Evolutionary conservation across 2,888 invertebrate genomes (phyloP).

Genomic region (Epinotia ramella): DNA sequence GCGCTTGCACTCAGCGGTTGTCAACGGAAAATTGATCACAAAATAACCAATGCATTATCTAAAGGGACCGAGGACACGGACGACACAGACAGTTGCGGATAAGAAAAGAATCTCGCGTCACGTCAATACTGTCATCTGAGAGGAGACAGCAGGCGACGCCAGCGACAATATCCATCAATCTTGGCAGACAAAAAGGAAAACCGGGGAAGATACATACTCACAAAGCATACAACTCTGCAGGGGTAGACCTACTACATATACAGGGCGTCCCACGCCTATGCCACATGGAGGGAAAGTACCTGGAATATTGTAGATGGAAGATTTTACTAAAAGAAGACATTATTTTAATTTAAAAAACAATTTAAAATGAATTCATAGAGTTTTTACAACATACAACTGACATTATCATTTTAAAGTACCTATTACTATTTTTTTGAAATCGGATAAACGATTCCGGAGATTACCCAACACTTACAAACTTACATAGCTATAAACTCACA

Average conservation of each 20-base stretch:
- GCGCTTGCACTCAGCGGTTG: slow-evolving; percentile 13
- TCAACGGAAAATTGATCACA: slow-evolving; percentile 40
- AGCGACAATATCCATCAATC: slow-evolving; percentile 71
- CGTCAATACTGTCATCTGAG: slow-evolving; percentile 65
- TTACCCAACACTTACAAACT: no score
- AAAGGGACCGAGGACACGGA: slow-evolving; percentile 42
- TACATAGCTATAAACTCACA: no score
- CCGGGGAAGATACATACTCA: slow-evolving; percentile 62
- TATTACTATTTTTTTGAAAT: no score
- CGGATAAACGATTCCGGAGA: no score
- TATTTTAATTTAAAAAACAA: no score
- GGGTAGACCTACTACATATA: background rate
- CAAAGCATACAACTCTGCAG: slow-evolving; percentile 59
- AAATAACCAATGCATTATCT: slow-evolving; percentile 44
- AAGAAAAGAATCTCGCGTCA: slow-evolving; percentile 56
- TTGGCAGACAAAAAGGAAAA: slow-evolving; percentile 71
- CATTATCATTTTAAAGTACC: no score
- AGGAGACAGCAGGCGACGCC: slow-evolving; percentile 53
- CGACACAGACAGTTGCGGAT: slow-evolving; percentile 47
- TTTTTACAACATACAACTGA: no score
- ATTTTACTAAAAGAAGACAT: no score
- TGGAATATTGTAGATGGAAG: no score
- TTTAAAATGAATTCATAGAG: no score
- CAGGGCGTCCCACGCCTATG: no score
- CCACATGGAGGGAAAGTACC: no score